These are phyloP conservation scores for Numenius arquata DNA, from an alignment of 2,113 vertebrate genomes.

Conservation along the genomic window DNA sequence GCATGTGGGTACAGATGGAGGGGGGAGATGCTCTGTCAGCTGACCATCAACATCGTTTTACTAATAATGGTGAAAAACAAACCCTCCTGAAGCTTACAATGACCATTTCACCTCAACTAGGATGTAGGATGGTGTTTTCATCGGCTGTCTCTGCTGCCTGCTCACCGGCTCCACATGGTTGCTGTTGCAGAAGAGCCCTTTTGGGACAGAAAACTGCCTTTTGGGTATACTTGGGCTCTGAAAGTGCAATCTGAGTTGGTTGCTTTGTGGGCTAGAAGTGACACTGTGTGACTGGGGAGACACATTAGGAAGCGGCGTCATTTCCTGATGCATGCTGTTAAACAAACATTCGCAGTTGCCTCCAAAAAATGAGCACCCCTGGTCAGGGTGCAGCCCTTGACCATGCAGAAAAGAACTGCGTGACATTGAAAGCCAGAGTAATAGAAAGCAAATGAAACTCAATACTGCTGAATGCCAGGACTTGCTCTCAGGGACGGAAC, in stretches of 20 bases:
- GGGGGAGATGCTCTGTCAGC: background rate
- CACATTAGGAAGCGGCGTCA: fast-evolving
- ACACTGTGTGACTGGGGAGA: background rate
- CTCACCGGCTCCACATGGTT: background rate
- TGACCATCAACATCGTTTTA: background rate
- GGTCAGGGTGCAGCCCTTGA: fast-evolving
- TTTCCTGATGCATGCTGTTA: background rate
- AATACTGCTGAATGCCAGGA: background rate
- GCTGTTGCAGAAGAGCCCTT: background rate
- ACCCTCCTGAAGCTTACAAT: background rate
- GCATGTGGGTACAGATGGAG: background rate
- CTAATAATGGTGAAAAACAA: background rate
- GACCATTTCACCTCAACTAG: background rate
- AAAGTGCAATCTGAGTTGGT: background rate
- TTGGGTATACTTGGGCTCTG: background rate
- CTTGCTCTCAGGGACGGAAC: background rate
- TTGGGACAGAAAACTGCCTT: background rate
- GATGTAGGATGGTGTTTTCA: background rate
- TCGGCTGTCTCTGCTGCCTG: background rate
- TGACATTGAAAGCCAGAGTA: background rate
- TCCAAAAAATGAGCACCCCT: background rate
- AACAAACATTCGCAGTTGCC: background rate
- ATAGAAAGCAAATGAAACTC: background rate
- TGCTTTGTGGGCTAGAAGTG: background rate
- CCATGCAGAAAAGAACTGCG: background rate